These are phyloP conservation scores for Eupristina koningsbergeri DNA, from an alignment of 1,140 invertebrate species.

Conservation along the genomic window DNA sequence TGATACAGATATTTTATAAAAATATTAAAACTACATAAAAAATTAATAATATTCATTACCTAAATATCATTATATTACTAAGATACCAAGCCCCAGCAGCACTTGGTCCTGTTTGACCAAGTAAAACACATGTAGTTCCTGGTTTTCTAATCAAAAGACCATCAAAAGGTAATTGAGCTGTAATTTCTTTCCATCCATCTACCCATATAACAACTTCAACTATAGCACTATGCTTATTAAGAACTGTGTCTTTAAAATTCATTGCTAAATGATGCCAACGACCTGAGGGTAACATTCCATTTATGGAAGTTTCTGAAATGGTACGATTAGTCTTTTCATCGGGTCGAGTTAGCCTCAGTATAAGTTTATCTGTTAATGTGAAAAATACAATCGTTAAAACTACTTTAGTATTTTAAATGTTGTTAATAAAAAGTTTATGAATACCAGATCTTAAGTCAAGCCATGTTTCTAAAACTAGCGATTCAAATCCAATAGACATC, in stretches of 20 bases:
- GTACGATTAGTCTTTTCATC: conserved; percentile 74
- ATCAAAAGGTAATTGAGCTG: conserved; percentile 71
- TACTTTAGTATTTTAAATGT: neutral
- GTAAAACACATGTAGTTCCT: conserved; percentile 71
- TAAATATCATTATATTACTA: conserved; percentile 74
- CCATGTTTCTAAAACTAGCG: conserved; percentile 74
- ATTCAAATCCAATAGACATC: conserved; percentile 75
- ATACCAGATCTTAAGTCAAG: conserved; percentile 72
- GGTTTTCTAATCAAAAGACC: conserved; percentile 72
- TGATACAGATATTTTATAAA: too few relatives aligned
- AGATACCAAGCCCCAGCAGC: conserved; percentile 72
- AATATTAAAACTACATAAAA: neutral
- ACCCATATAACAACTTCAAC: conserved; percentile 75
- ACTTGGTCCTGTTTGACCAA: conserved; percentile 71
- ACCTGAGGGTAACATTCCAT: conserved; percentile 70
- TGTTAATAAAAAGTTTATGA: conserved; percentile 24
- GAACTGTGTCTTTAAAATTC: conserved; percentile 76
- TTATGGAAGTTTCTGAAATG: conserved; percentile 74
- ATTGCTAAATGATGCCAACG: conserved; percentile 78
- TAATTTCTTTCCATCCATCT: conserved; percentile 73
- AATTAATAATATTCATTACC: conserved; percentile 52
- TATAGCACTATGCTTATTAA: conserved; percentile 74
- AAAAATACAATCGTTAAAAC: conserved; percentile 35
- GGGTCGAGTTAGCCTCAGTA: conserved; percentile 74
- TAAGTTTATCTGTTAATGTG: conserved; percentile 70